Percentiles rank a stretch among this genome's conserved stretches.
These are phyloP conservation scores for Ditula angustiorana DNA, from an alignment of 2,888 invertebrate species.

Conservation along the genomic window DNA sequence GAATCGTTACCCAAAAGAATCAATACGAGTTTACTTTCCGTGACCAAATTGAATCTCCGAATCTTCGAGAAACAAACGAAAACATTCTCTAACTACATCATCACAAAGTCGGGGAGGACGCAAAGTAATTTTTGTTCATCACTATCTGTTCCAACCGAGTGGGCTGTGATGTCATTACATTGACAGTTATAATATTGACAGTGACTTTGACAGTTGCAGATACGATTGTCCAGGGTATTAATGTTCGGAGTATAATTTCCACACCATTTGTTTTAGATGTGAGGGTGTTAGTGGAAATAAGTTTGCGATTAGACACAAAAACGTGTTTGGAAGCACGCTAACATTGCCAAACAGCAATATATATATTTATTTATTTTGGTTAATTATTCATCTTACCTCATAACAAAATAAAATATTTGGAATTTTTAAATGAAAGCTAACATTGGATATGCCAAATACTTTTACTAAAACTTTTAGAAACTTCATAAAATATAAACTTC, in stretches of 20 bases:
- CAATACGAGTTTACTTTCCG: conserved; percentile 65
- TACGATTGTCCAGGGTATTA: conserved; percentile 65
- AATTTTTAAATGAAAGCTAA: too few species aligned
- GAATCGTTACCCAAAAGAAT: conserved; percentile 68
- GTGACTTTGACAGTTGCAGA: conserved; percentile 70
- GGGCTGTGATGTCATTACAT: conserved; percentile 69
- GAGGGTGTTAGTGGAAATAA: background rate
- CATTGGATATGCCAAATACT: too few species aligned
- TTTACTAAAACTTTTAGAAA: too few species aligned
- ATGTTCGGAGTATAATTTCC: conserved; percentile 69
- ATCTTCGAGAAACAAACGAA: conserved; percentile 37
- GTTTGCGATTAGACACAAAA: background rate
- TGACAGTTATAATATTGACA: conserved; percentile 66
- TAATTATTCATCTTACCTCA: too few species aligned
- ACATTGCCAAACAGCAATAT: background rate
- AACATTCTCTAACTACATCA: conserved; percentile 42
- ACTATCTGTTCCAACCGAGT: conserved; percentile 74
- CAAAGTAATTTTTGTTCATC: conserved; percentile 46
- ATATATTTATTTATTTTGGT: too few species aligned
- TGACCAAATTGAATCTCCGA: conserved; percentile 59
- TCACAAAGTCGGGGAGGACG: conserved; percentile 41
- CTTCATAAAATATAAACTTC: too few species aligned
- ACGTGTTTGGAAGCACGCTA: background rate
- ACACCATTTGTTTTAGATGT: conserved; percentile 56
- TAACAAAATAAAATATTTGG: too few species aligned